Percentiles rank a stretch among this genome's conserved stretches.
Conservation (phyloP, 2,113 vertebrate genomes). For the Pao palembangensis region DNA sequence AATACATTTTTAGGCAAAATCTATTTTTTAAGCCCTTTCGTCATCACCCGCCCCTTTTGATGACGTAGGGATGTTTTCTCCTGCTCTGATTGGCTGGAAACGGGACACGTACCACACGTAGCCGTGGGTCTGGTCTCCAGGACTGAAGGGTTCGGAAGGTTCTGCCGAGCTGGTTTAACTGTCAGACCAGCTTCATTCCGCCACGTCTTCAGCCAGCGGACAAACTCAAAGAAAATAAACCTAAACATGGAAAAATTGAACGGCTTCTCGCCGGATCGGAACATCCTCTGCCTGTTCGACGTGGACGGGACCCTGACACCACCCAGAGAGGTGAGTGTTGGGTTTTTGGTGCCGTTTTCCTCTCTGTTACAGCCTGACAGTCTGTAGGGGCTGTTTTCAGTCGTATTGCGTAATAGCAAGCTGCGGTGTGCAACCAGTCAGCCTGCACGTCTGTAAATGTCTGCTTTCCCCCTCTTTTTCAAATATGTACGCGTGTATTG, state of each 20-base stretch:
- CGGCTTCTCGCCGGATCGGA: constrained; percentile 43
- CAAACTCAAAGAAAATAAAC: too few relatives aligned
- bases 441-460: too few relatives aligned
- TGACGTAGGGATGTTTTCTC: constrained; percentile 12
- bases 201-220: too few relatives aligned
- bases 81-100: constrained; percentile 49
- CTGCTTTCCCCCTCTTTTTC: background rate
- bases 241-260: constrained; percentile 55
- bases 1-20: too few relatives aligned
- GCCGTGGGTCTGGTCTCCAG: background rate
- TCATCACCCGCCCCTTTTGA: constrained; percentile 17
- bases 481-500: background rate
- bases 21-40: background rate
- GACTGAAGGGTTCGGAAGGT: background rate
- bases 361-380: too few relatives aligned
- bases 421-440: too few relatives aligned
- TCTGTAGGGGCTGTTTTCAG: too few relatives aligned
- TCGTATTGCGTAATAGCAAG: too few relatives aligned
- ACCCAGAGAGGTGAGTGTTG: constrained; percentile 83
- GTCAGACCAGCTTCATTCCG: background rate
- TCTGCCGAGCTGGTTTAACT: background rate
- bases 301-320: constrained; percentile 93
- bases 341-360: background rate
- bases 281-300: constrained; percentile 88
- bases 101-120: background rate